phyloP scores from a whole-genome alignment of 2,113 vertebrate species.

The Eolophus roseicapilla region DNA sequence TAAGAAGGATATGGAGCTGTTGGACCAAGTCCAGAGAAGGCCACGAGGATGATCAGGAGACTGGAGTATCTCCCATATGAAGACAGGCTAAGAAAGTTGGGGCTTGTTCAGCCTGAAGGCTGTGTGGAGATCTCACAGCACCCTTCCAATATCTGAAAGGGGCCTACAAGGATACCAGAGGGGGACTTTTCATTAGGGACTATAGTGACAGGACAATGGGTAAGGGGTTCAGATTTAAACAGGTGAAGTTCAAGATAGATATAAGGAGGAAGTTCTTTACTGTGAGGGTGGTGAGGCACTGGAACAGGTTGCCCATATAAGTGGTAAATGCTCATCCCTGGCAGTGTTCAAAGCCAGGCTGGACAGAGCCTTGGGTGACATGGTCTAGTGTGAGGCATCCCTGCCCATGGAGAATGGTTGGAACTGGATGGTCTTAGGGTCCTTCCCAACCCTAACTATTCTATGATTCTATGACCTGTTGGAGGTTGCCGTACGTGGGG shows the following conservation, averaged over 20 bases:
- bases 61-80: background rate
- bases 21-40: background rate
- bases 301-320: background rate
- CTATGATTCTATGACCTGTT: background rate
- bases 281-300: background rate
- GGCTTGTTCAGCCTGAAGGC: background rate
- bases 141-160: background rate
- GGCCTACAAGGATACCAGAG: background rate
- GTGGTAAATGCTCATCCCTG: background rate
- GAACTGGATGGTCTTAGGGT: background rate
- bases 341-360: background rate
- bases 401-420: background rate
- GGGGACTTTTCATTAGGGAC: background rate
- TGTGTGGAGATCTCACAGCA: background rate
- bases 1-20: background rate
- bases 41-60: background rate
- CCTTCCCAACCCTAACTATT: background rate
- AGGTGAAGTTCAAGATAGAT: background rate
- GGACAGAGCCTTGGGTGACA: background rate
- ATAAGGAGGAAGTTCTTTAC: background rate
- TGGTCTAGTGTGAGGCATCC: background rate
- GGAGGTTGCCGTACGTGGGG: accelerated
- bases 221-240: background rate
- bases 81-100: background rate
- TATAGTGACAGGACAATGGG: background rate